Evolutionary conservation across 2,113 vertebrate species (phyloP).

Genomic region (Ceuthmochares aereus): DNA sequence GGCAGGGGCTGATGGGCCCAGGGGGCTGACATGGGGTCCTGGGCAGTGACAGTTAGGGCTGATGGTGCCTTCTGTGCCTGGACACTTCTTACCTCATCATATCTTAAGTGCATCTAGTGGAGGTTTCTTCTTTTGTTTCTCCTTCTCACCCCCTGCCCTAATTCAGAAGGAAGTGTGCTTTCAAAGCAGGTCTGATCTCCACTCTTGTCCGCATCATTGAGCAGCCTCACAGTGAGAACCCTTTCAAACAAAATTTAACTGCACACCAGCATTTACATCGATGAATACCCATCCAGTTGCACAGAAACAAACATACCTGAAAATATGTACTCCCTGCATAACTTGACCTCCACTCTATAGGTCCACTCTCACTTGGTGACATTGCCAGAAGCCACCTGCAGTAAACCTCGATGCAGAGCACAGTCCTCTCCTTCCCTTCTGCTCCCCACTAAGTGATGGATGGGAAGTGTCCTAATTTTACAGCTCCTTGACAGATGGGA

Average conservation of each 20-base stretch:
- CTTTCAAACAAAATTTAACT: not conserved
- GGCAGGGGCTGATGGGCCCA: not conserved
- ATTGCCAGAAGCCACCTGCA: not conserved
- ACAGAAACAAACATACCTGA: not conserved
- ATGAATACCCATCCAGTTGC: not conserved
- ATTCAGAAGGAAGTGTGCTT: rapidly evolving
- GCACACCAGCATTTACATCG: not conserved
- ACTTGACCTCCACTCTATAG: not conserved
- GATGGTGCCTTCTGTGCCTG: not conserved
- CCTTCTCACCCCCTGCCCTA: no score
- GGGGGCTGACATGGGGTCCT: not conserved
- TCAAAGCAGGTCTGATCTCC: not conserved
- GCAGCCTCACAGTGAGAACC: not conserved
- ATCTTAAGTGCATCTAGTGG: not conserved
- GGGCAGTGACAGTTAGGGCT: not conserved
- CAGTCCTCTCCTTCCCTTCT: not conserved
- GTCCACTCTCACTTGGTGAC: not conserved
- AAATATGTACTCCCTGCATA: not conserved
- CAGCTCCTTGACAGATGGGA: conserved; percentile 13
- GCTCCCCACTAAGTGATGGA: not conserved
- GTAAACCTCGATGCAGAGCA: not conserved
- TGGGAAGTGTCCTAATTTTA: conserved; percentile 11
- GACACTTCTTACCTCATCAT: not conserved
- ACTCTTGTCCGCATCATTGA: not conserved
- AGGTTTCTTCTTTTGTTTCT: no score